Conservation (phyloP, 2,888 invertebrate genomes). For the Elegia similella region DNA sequence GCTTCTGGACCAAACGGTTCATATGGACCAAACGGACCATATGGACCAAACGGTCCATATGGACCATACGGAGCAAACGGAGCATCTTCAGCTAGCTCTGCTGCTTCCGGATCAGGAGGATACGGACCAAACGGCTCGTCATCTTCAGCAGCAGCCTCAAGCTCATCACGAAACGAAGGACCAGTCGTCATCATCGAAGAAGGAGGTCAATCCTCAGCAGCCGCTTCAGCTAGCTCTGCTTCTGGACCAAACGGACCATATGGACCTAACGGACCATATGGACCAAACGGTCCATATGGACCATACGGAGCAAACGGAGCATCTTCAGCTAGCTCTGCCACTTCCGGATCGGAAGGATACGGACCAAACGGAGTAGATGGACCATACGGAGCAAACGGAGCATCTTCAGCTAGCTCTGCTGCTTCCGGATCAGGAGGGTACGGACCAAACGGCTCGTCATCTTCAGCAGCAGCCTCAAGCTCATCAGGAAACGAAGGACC, state of each 20-base stretch:
- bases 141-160: slow-evolving; percentile 11
- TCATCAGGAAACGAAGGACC: background rate
- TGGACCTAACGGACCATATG: too few relatives aligned
- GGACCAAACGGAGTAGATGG: slow-evolving; percentile 4
- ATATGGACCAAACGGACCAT: background rate
- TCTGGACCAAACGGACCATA: too few relatives aligned
- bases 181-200: slow-evolving; percentile 7
- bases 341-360: background rate
- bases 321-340: slow-evolving; percentile 1
- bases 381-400: background rate
- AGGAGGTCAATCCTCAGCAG: slow-evolving; percentile 19
- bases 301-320: slow-evolving; percentile 16
- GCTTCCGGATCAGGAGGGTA: background rate
- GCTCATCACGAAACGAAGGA: background rate
- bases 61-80: slow-evolving; percentile 2
- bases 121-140: background rate
- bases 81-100: slow-evolving; percentile 16
- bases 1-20: background rate
- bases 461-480: too few relatives aligned
- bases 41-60: background rate
- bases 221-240: slow-evolving; percentile 16
- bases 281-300: slow-evolving; percentile 10
- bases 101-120: background rate
- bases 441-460: too few relatives aligned
- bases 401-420: background rate